These are phyloP conservation scores for Hippocampus mohnikei DNA, from an alignment of 2,113 vertebrate genomes.

Conservation along the genomic window DNA sequence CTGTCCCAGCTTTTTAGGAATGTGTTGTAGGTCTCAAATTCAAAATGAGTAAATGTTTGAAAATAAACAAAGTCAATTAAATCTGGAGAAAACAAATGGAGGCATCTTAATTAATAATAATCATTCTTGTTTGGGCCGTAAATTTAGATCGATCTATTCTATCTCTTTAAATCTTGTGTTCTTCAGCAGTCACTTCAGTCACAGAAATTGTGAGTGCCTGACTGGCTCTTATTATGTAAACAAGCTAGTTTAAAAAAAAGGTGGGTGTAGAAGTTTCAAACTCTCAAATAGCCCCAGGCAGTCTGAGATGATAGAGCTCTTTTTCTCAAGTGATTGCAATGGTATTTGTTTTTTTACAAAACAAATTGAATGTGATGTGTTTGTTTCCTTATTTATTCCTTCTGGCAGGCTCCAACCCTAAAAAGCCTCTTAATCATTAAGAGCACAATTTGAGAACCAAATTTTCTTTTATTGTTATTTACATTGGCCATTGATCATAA, in stretches of 20 bases:
- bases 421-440: no score
- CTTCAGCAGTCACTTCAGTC: slow-evolving; percentile 8
- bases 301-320: slow-evolving; percentile 3
- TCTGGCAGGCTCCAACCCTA: no score
- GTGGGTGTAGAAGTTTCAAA: slow-evolving; percentile 26
- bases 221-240: slow-evolving; percentile 21
- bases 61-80: slow-evolving; percentile 18
- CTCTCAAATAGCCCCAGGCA: not conserved
- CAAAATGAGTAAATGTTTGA: no score
- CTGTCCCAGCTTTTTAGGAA: no score
- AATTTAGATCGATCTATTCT: slow-evolving; percentile 23
- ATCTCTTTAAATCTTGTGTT: slow-evolving; percentile 52
- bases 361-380: no score
- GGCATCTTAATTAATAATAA: slow-evolving; percentile 19
- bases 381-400: no score
- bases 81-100: slow-evolving; percentile 57
- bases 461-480: no score
- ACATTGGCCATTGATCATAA: no score
- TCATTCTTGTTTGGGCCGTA: slow-evolving; percentile 34
- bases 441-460: no score
- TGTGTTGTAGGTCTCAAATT: no score
- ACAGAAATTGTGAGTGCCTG: slow-evolving; percentile 18
- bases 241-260: slow-evolving; percentile 30
- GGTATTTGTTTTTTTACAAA: slow-evolving; percentile 1
- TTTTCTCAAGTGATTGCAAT: slow-evolving; percentile 12